Evolutionary conservation across 1,140 invertebrate species (phyloP), one percentile per base, ranked within the genome.

Genomic region (Drosophila subpulchrella): DNA sequence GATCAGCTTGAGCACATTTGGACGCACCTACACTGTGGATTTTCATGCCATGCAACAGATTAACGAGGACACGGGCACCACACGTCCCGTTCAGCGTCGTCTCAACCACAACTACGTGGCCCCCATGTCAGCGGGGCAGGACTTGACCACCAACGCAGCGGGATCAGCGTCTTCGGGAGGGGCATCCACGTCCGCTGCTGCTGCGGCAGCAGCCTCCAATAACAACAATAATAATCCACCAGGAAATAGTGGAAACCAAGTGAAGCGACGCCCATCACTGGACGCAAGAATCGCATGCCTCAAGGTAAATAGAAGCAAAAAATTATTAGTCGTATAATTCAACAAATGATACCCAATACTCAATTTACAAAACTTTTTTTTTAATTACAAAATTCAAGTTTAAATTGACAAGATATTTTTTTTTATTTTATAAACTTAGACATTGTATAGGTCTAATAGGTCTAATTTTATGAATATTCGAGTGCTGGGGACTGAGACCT

Each of bases 21-120:
- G 97, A 63, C 95, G 97, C 81, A 98, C 97, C 10, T 99, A 99
- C 92, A 98, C 97, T 2, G 96, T 99, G 72, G 98, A 99, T 94
- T 97, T 99, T 84, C 96, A 98, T 93, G 96, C 97, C 77, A 98
- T 99, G 97, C 98, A 99, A 93, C 98, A 99, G 95, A 98, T 99
- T 73, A 99, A 99, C 93, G 98, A 99, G 93, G 98, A 99, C 92
- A 98, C 98, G 6, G 98, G 98, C 60, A 98, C 97, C 48, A 96
- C 98, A 11, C 93, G 98, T 48, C 96, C 97, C 58, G 97, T 99
- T 80, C 97, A 98, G 92, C 95, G 98, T 38, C 91, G 93, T 46
- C 88, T 93, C 4, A 92, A 92, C 80, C 91, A 91, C 44, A 92
- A 91, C 32, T 92, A 91, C 56, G 76, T 91, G 46, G 81, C 90